Evolutionary conservation across 2,888 invertebrate genomes (phyloP).

Genomic region (Sarcophaga carnaria): DNA sequence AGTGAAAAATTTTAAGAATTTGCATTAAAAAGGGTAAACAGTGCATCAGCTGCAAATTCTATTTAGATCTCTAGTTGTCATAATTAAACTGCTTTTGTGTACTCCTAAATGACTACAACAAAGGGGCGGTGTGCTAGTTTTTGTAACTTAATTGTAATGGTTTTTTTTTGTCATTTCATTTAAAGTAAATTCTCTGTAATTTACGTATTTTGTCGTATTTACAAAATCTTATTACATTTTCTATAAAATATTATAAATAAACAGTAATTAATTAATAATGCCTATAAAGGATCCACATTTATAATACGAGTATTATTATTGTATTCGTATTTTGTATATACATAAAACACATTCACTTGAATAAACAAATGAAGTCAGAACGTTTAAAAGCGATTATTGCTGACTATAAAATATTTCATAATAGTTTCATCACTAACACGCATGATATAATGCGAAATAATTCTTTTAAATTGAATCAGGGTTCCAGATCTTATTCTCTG

Average conservation of each 20-base stretch:
- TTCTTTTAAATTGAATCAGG: not conserved
- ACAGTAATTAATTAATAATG: constrained; percentile 19
- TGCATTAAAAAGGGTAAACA: too few relatives aligned
- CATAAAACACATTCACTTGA: constrained; percentile 43
- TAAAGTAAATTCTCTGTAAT: constrained; percentile 57
- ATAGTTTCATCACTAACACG: not conserved
- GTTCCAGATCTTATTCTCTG: too few relatives aligned
- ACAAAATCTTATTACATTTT: constrained; percentile 36
- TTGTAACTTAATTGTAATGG: not conserved
- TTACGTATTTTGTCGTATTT: constrained; percentile 41
- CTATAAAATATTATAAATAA: not conserved
- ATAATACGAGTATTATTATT: not conserved
- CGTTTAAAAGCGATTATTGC: not conserved
- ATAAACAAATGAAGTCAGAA: constrained; percentile 2
- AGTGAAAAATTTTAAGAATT: too few relatives aligned
- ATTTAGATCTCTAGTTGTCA: not conserved
- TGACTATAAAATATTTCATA: too few relatives aligned
- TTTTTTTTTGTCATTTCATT: constrained; percentile 6
- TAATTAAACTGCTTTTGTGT: not conserved
- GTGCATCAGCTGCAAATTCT: not conserved
- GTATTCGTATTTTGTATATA: not conserved
- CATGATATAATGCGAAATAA: not conserved
- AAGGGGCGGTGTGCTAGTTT: not conserved
- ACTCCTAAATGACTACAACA: not conserved
- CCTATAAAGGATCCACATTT: constrained; percentile 38